Base-by-base conservation (phyloP, 2,113 vertebrate species). In the Romanogobio albipinnatus region DNA sequence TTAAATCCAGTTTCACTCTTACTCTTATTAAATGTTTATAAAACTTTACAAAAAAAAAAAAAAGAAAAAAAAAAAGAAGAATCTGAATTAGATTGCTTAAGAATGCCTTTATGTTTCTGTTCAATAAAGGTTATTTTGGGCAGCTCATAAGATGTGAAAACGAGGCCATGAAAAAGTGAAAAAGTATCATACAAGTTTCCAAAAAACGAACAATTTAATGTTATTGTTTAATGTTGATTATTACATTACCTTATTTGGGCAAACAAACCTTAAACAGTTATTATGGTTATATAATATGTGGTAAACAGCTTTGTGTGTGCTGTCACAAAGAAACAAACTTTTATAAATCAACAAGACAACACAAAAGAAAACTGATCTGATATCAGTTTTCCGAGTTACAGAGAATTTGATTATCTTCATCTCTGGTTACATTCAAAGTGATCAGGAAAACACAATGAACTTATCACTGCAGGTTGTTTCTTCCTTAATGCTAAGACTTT, bases 271-370 rank as follows among this genome's bases (percentile, higher is more conserved):
- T 61, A 10, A 61, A 61, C 59, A 61, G n/a, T 26, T 61, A 61
- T 61, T 36, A 36, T 36, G 36, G 3, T 4, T 39, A 39, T 39
- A 39, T 39, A 39, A 39, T 39, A 49, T 74, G 71, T 26, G 10
- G 70, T 49, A 11, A 74, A 74, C n/a, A 74, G 43, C 3, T 66
- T 45, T 39, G 36, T 6, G 36, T 39, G 36, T 6, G 36, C 6
- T 4, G 5, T 4, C 91, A 91, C 91, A 75, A 75, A 90, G 91
- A 87, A 90, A 88, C 85, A 29, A 56, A 56, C 6, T 19, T 17
- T 1, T 19, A 17, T 53, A 47, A 11, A 47, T 13, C 45, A 47
- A 47, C 45, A 47, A 47, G 45, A 47, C 10, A 47, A 47, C 45
- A 47, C 45, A 47, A 47, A 47, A 11, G 5, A 19, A 33, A 66